phyloP scores from a whole-genome alignment of 1,140 invertebrate species.

The Palaemon carinicauda region DNA sequence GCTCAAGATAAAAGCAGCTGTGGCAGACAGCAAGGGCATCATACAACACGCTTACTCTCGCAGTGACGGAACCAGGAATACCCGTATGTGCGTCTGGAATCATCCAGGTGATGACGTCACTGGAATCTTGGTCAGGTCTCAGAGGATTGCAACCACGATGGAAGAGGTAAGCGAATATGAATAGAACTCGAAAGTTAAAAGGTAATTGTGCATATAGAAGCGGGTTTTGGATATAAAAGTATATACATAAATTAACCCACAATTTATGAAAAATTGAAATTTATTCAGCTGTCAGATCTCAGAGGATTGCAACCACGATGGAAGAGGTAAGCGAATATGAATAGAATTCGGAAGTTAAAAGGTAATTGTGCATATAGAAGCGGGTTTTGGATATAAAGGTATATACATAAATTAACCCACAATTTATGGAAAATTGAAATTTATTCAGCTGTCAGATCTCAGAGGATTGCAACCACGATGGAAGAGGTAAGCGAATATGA shows the following conservation, averaged over 20 bases:
- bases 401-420: no score
- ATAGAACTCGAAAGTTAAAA: neutral
- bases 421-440: no score
- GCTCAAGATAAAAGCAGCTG: neutral
- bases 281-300: constrained; percentile 29
- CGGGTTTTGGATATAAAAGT: no score
- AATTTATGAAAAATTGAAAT: no score
- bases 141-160: constrained; percentile 49
- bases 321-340: constrained; percentile 23
- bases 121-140: constrained; percentile 33
- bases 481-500: constrained; percentile 23
- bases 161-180: constrained; percentile 23
- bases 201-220: no score
- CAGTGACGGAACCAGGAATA: constrained; percentile 9
- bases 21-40: neutral
- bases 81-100: constrained; percentile 44
- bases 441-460: constrained; percentile 29
- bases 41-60: constrained; percentile 4
- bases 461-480: constrained; percentile 49
- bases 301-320: constrained; percentile 49
- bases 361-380: no score
- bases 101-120: constrained; percentile 40
- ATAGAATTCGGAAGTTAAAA: neutral
- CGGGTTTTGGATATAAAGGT: no score
- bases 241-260: no score